Percentiles rank a stretch among this genome's conserved stretches.
phyloP scores from a whole-genome alignment of 2,888 invertebrate species.

The Leistus spinibarbis region DNA sequence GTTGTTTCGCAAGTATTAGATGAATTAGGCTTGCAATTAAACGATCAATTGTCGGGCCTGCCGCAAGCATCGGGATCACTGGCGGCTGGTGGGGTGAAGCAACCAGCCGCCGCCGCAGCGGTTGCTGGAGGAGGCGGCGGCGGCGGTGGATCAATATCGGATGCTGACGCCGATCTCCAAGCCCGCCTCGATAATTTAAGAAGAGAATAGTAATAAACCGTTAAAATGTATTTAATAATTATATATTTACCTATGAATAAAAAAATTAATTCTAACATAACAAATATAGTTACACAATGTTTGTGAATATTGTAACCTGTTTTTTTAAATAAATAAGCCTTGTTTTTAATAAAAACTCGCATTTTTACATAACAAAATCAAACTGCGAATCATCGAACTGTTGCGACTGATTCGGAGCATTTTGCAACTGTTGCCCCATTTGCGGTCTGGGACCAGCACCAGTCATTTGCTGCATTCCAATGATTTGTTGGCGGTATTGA shows the following conservation, averaged over 20 bases:
- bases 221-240: neutral
- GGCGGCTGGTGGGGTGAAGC: conserved; percentile 64
- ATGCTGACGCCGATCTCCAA: conserved; percentile 96
- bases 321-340: neutral
- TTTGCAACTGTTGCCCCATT: conserved; percentile 55
- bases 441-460: conserved; percentile 59
- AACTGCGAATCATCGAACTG: conserved; percentile 61
- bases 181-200: conserved; percentile 94
- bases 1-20: conserved; percentile 96
- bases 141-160: conserved; percentile 64
- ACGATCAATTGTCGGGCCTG: conserved; percentile 88
- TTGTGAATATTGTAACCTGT: no score
- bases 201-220: conserved; percentile 69
- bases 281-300: no score
- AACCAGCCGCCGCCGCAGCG: conserved; percentile 65
- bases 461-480: conserved; percentile 63
- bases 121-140: conserved; percentile 58
- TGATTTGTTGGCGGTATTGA: conserved; percentile 69
- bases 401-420: conserved; percentile 51
- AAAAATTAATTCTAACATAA: no score
- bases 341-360: neutral
- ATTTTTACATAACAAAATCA: conserved; percentile 54
- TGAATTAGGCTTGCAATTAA: conserved; percentile 94
- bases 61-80: conserved; percentile 71
- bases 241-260: neutral